phyloP scores from a whole-genome alignment of 2,113 vertebrate genomes.

The Candoia aspera region DNA sequence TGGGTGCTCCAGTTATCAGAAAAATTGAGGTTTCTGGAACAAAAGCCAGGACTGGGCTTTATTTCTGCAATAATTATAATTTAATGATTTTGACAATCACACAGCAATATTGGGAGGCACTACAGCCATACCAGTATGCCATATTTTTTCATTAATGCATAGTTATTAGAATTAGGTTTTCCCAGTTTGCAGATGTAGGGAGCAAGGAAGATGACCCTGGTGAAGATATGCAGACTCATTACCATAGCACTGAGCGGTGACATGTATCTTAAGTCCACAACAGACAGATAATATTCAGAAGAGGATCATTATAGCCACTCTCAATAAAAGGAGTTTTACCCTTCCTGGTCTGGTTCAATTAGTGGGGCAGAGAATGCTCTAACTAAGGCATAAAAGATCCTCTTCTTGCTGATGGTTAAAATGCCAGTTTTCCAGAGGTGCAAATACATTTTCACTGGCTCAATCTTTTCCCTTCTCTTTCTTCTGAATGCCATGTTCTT shows the following conservation, averaged over 20 bases:
- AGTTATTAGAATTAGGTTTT: background rate
- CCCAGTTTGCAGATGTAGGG: background rate
- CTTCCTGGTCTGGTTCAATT: background rate
- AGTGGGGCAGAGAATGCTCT: background rate
- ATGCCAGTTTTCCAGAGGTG: background rate
- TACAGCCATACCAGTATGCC: background rate
- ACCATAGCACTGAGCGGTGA: background rate
- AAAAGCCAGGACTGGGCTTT: background rate
- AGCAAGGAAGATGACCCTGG: background rate
- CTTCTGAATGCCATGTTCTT: background rate
- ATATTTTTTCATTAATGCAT: background rate
- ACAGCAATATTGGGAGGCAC: background rate
- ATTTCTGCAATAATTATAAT: background rate
- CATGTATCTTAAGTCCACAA: background rate
- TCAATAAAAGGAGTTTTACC: background rate
- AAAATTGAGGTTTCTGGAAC: background rate
- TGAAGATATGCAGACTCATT: background rate
- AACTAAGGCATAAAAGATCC: background rate
- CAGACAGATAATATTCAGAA: background rate
- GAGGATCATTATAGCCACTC: background rate
- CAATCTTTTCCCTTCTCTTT: background rate
- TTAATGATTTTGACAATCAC: background rate
- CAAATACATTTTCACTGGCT: background rate
- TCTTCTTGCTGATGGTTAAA: background rate
- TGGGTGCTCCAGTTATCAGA: background rate